These are phyloP conservation scores for Lutjanus erythropterus DNA, from an alignment of 2,113 vertebrate genomes.

Conservation along the genomic window DNA sequence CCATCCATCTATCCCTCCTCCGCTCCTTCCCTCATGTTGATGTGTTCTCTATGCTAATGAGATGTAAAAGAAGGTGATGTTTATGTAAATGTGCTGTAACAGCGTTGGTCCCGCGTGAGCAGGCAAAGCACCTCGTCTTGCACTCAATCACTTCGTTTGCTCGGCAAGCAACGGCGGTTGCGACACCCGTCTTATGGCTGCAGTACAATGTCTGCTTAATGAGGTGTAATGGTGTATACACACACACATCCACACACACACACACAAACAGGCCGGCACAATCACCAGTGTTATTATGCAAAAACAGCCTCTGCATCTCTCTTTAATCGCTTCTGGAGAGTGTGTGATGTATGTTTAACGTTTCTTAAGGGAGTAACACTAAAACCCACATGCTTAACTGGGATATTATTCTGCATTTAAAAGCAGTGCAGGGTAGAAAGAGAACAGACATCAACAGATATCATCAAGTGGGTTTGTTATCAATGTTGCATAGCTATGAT, in stretches of 20 bases:
- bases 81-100: conserved; percentile 74
- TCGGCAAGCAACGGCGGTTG: conserved; percentile 24
- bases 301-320: conserved; percentile 9
- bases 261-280: conserved; percentile 24
- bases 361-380: conserved; percentile 6
- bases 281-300: conserved; percentile 31
- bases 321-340: conserved; percentile 16
- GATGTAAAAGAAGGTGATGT: conserved; percentile 65
- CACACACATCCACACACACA: conserved; percentile 25
- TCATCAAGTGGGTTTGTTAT: not conserved
- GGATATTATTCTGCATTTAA: not conserved
- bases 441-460: not conserved
- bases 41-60: conserved; percentile 75
- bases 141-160: conserved; percentile 59
- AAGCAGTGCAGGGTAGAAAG: not conserved
- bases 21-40: conserved; percentile 30
- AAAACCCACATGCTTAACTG: conserved; percentile 10
- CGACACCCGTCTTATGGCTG: conserved; percentile 58
- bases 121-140: conserved; percentile 42
- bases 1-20: conserved; percentile 44
- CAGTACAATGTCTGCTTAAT: conserved; percentile 70
- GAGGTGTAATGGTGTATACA: conserved; percentile 48
- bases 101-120: conserved; percentile 48
- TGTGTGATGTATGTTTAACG: conserved; percentile 44
- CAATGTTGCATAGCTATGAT: not conserved